Evolutionary conservation across 2,113 vertebrate genomes (phyloP), one percentile per base, ranked within the genome.

Genomic region (Centrocercus urophasianus): DNA sequence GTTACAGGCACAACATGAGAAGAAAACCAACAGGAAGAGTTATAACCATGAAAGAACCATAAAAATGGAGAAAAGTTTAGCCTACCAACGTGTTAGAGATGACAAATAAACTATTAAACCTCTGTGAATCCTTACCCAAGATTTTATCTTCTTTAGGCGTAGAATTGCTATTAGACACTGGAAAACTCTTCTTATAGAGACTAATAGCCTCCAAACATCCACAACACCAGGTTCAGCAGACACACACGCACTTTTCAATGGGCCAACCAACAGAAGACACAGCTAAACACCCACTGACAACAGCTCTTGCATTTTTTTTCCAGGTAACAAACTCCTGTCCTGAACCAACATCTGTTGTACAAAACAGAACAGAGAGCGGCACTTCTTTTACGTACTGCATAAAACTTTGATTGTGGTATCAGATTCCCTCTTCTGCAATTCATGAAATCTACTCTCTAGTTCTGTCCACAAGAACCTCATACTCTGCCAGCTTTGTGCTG

Each of bases 301-400:
- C 28, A 38, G 43, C 10, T 61, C 38, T 22, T 6, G 2, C 21
- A 52, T 50, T 15, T 60, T 50, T 43, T 65, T 54, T 56, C 1
- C 1, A 52, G 54, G 25, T 27, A 64, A 50, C 14, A n/a, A 36
- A 5, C 34, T 21, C 1, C 67, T 22, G 8, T 83, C 40, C 59
- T 70, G 54, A 56, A 60, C 4, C 13, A 30, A n/a, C 34, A 69
- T 8, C 30, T 65, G 54, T 30, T 66, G 38, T 1, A 69, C 50
- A 15, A 67, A 67, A n/a, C 3, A 4, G 34, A 72, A 15, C 36
- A 38, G 25, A 83, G 17, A 77, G 25, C 7, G 72, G n/a, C 66
- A 13, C 16, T 43, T 57, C 40, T 3, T 79, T 48, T 45, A 64
- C 2, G 0, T n/a, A 74, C 8, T 0, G 0, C 78, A 42, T 3